These are phyloP conservation scores for Cheilinus undulatus DNA, from an alignment of 2,113 vertebrate species.

Conservation along the genomic window DNA sequence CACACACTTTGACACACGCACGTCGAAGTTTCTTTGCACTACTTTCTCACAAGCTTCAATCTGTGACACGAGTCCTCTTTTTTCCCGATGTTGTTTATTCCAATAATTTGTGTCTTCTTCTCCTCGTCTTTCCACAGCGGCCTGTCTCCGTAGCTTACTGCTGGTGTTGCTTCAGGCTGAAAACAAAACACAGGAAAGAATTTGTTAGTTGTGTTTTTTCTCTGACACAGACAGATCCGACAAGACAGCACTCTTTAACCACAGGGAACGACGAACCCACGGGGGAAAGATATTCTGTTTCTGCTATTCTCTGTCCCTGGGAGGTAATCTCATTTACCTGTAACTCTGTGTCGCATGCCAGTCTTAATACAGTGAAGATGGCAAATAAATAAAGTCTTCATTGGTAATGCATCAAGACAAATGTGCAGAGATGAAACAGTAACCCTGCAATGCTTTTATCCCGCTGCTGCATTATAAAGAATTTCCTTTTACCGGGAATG, in stretches of 20 bases:
- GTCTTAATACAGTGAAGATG: slow-evolving; percentile 11
- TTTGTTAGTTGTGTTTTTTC: slow-evolving; percentile 65
- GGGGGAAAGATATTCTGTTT: slow-evolving; percentile 31
- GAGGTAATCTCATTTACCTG: slow-evolving; percentile 55
- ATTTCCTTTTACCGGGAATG: slow-evolving; percentile 22
- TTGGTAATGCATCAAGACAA: slow-evolving; percentile 26
- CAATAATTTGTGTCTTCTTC: slow-evolving; percentile 50
- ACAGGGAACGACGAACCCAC: slow-evolving; percentile 38
- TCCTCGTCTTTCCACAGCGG: slow-evolving; percentile 41
- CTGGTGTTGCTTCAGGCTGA: slow-evolving; percentile 82
- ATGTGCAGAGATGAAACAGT: slow-evolving; percentile 15
- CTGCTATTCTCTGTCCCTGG: slow-evolving; percentile 14
- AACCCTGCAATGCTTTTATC: slow-evolving; percentile 32
- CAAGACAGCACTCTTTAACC: slow-evolving; percentile 55
- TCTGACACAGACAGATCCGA: slow-evolving; percentile 39
- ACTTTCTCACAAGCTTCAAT: slow-evolving; percentile 40
- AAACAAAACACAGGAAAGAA: slow-evolving; percentile 64
- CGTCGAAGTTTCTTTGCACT: slow-evolving; percentile 31
- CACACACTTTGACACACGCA: neutral
- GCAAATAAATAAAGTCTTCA: slow-evolving; percentile 26
- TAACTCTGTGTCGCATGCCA: slow-evolving; percentile 26
- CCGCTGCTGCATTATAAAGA: slow-evolving; percentile 11
- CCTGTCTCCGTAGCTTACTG: slow-evolving; percentile 67
- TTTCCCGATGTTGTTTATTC: slow-evolving; percentile 48
- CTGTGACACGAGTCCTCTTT: slow-evolving; percentile 53